Conservation (phyloP, 2,888 invertebrate genomes). For the Dynastes hyllus region DNA sequence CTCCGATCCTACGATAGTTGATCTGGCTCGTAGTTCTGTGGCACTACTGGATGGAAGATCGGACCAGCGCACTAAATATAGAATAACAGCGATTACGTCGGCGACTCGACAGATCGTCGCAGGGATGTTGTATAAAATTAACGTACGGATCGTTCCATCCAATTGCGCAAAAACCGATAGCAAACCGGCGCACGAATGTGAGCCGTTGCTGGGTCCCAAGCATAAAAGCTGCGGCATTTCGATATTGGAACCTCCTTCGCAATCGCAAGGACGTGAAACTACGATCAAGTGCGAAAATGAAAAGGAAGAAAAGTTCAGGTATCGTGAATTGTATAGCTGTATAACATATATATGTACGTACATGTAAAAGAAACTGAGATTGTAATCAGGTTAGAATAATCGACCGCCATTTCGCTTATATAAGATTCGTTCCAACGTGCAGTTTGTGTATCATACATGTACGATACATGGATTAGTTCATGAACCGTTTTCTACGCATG, state of each 20-base stretch:
- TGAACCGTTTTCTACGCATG: no score
- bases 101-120: constrained; percentile 73
- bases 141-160: constrained; percentile 75
- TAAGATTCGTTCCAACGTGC: no score
- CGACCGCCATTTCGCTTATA: no score
- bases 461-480: no score
- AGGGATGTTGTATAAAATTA: constrained; percentile 75
- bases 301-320: constrained; percentile 38
- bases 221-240: constrained; percentile 70
- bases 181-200: constrained; percentile 59
- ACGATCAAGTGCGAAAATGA: constrained; percentile 67
- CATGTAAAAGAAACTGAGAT: no score
- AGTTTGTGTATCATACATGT: no score
- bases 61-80: constrained; percentile 54
- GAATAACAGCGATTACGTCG: constrained; percentile 69
- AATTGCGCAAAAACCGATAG: constrained; percentile 70
- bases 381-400: no score
- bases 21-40: constrained; percentile 58
- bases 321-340: not conserved
- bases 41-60: constrained; percentile 63
- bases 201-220: constrained; percentile 61
- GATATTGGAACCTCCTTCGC: constrained; percentile 76
- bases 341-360: no score
- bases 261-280: constrained; percentile 69
- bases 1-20: constrained; percentile 58